Evolutionary conservation across 2,113 vertebrate species (phyloP), one percentile per base, ranked within the genome.

Genomic region (Sphaerodactylus townsendi): DNA sequence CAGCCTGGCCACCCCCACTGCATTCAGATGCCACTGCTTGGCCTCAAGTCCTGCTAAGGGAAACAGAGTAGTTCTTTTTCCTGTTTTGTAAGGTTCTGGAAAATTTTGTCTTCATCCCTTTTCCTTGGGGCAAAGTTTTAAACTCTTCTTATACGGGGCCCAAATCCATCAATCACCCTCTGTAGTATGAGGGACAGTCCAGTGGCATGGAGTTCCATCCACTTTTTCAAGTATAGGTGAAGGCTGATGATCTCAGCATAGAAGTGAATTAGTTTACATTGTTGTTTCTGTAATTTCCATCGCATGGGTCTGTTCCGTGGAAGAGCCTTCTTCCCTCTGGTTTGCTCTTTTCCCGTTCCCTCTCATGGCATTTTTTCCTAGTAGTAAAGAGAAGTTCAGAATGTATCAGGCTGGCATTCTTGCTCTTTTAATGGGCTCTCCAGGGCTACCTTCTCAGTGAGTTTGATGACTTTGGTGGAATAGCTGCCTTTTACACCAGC

Each of bases 251-350:
- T 62, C 28, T 28, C 25, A 62, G 23, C 59, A 83, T 75, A 84
- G 88, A 86, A 92, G 87, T 88, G 93, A 87, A 88, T 19, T 79
- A 89, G 84, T 88, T 90, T 91, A 82, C 87, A 28, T 62, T 93
- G 92, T 85, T 19, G 7, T 1, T 13, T 44, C 79, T 68, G 73
- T 87, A 82, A 70, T 92, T 92, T 88, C 0, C 1, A 79, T 90
- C 83, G 30, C 70, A 77, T 37, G 71, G 76, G 66, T 92, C 82
- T 79, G 80, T 82, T 3, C 0, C 10, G 76, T 77, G 28, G 35
- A 59, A 44, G 10, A 70, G 56, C 13, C 66, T 19, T 7, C 15
- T 17, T 5, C 14, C n/a, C 2, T 1, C 13, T 6, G 21, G 30
- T 23, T 33, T 56, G 82, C 23, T 30, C 37, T 44, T 56, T 39